phyloP scores from a whole-genome alignment of 1,140 invertebrate genomes.

The Mactra quadrangularis region DNA sequence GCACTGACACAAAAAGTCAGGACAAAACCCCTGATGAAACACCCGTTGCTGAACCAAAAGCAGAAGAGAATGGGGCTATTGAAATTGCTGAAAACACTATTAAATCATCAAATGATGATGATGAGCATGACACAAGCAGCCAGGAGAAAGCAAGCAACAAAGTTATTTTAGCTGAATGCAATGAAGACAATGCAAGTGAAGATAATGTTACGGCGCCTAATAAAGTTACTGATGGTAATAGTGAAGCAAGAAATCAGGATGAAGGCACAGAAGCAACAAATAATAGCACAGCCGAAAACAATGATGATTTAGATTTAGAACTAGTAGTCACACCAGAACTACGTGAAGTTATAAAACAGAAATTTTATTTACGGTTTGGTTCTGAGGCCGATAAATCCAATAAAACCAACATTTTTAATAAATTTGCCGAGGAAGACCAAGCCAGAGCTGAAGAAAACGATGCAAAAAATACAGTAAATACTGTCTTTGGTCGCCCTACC shows the following conservation, averaged over 20 bases:
- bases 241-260: neutral
- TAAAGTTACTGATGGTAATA: neutral
- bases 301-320: neutral
- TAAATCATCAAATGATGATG: too few relatives aligned
- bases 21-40: too few relatives aligned
- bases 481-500: neutral
- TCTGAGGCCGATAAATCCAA: too few relatives aligned
- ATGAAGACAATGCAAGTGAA: neutral
- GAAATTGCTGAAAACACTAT: too few relatives aligned
- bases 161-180: neutral
- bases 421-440: neutral
- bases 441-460: neutral
- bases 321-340: conserved; percentile 3
- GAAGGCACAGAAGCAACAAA: neutral
- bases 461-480: neutral
- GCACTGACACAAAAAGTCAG: too few relatives aligned
- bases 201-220: neutral
- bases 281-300: neutral
- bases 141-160: neutral
- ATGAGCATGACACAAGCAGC: too few relatives aligned
- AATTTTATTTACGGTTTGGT: neutral
- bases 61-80: too few relatives aligned
- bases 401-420: too few relatives aligned
- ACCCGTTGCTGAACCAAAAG: too few relatives aligned
- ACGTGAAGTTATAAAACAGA: neutral